Base-by-base conservation (phyloP, 64 coral and sea anemone genomes). In the Actinia equina region DNA sequence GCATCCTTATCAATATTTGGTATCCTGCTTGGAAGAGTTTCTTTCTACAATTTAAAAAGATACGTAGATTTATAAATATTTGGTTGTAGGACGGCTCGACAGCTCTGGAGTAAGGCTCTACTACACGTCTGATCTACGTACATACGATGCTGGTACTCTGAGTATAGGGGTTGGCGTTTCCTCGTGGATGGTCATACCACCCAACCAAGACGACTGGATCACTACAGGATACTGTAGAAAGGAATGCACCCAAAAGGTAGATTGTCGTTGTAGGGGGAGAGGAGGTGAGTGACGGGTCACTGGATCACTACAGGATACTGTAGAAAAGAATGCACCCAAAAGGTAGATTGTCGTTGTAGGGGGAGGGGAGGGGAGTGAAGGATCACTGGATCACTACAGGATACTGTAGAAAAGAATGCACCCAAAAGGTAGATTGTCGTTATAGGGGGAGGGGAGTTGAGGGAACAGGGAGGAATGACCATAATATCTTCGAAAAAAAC, bases 31-130 rank as follows among this genome's bases (percentile, higher is more conserved):
- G 30, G 30, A 37, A 37, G 30, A 37, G 30, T 37, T 37, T 37
- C 30, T 37, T 37, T 37, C 30, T 37, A 37, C 30, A 37, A 37
- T 37, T 37, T 37, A 37, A 37, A 37, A 37, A 37, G 30, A 37
- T 37, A 37, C 30, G 30, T 37, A 37, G 30, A 37, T 37, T 37
- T 37, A 37, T 37, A 37, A 37, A 37, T 37, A 37, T 37, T 37
- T 37, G 30, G 30, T 37, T 37, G 30, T 17, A 89, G 88, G 88
- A 27, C 88, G 79, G 1, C 20, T 49, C 17, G 89, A 86, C 70
- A 86, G 83, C 30, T 91, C 82, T 7, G 89, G 89, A 60, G 30
- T 91, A 41, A 65, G 82, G 13, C 59, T 91, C 37, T 91, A 86
- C 59, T 91, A 91, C 70, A 91, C 83, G 0, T 44, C 80, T 41